Conservation (phyloP, 2,113 vertebrate species). For the Nipponia nippon region DNA sequence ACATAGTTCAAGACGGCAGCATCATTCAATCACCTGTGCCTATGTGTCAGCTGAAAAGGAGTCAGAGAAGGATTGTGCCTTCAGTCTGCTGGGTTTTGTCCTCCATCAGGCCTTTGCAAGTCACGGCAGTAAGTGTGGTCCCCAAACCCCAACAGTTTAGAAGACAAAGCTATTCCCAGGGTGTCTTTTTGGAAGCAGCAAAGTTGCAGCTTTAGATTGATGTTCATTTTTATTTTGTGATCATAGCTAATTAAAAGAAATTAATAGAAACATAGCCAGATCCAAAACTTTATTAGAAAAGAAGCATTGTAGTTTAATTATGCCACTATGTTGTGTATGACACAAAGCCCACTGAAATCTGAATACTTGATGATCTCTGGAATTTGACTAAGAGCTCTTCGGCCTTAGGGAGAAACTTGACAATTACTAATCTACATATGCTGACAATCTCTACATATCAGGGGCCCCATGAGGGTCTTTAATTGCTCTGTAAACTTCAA, state of each 20-base stretch:
- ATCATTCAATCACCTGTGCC: neutral
- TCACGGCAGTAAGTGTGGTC: neutral
- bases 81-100: neutral
- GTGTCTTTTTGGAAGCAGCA: neutral
- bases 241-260: conserved; percentile 67
- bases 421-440: conserved; percentile 72
- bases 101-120: neutral
- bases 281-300: conserved; percentile 61
- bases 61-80: neutral
- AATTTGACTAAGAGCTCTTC: conserved; percentile 68
- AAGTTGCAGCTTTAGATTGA: conserved; percentile 23
- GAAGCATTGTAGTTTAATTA: conserved; percentile 70
- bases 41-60: rapidly evolving
- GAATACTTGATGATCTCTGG: conserved; percentile 71
- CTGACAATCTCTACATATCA: conserved; percentile 60
- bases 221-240: conserved; percentile 14
- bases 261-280: conserved; percentile 45
- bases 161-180: neutral
- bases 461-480: conserved; percentile 68
- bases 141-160: neutral
- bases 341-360: conserved; percentile 66
- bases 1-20: neutral
- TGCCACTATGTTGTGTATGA: conserved; percentile 48
- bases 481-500: conserved; percentile 77
- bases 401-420: conserved; percentile 62